A percentile compares a stretch with the other conserved stretches of the same genome.
These are phyloP conservation scores for Campoplex nolae DNA, from an alignment of 2,888 invertebrate species.

Conservation along the genomic window DNA sequence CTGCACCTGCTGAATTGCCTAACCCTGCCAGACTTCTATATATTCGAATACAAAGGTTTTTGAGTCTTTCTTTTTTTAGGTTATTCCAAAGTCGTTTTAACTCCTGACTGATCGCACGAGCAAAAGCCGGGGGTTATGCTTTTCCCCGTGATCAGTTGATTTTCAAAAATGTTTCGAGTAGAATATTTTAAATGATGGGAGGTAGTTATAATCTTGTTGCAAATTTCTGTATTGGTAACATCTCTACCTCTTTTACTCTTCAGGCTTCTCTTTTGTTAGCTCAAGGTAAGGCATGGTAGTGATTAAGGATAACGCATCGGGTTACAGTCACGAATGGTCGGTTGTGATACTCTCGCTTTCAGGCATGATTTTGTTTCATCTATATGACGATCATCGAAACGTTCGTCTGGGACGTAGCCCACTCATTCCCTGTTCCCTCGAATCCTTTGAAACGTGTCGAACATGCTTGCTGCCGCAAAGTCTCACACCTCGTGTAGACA, in stretches of 20 bases:
- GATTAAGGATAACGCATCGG: slow-evolving; percentile 34
- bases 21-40: too few relatives aligned
- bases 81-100: neutral
- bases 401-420: neutral
- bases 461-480: slow-evolving; percentile 49
- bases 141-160: too few relatives aligned
- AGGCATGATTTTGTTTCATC: slow-evolving; percentile 39
- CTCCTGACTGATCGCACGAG: too few relatives aligned
- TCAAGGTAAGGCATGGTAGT: slow-evolving; percentile 37
- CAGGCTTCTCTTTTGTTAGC: neutral
- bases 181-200: slow-evolving; percentile 16
- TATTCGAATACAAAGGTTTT: too few relatives aligned
- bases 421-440: slow-evolving; percentile 11
- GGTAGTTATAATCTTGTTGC: slow-evolving; percentile 39
- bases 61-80: neutral
- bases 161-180: too few relatives aligned
- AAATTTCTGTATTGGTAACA: slow-evolving; percentile 59
- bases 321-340: slow-evolving; percentile 42
- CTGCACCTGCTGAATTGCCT: too few relatives aligned
- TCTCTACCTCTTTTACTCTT: slow-evolving; percentile 1
- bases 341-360: slow-evolving; percentile 24
- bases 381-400: slow-evolving; percentile 28
- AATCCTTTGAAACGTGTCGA: slow-evolving; percentile 62
- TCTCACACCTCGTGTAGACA: slow-evolving; percentile 38
- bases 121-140: too few relatives aligned